These are phyloP conservation scores for Andrena hattorfiana DNA, from an alignment of 2,888 invertebrate species.

Conservation along the genomic window DNA sequence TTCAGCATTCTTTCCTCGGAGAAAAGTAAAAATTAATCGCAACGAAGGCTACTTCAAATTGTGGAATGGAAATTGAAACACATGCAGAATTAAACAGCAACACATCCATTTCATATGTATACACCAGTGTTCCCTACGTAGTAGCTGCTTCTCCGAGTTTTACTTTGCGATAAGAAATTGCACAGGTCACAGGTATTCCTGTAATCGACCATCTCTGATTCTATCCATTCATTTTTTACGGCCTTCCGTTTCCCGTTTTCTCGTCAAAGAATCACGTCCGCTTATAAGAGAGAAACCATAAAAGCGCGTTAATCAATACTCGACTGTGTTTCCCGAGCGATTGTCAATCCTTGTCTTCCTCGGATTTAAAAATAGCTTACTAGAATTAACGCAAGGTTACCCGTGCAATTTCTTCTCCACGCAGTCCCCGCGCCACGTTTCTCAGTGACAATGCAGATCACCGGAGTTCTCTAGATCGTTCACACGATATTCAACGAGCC, in stretches of 20 bases:
- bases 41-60: neutral
- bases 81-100: neutral
- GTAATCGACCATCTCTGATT: constrained; percentile 4
- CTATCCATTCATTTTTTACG: constrained; percentile 2
- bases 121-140: neutral
- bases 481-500: constrained; percentile 36
- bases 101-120: neutral
- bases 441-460: neutral
- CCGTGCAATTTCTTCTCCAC: neutral
- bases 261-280: constrained; percentile 18
- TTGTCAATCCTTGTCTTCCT: neutral
- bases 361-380: neutral
- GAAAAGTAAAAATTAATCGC: neutral
- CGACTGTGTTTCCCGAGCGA: neutral
- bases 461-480: constrained; percentile 32
- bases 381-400: neutral
- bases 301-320: neutral
- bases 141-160: neutral
- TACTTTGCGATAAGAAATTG: neutral
- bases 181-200: neutral
- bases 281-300: neutral
- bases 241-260: neutral
- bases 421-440: neutral
- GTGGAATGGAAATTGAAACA: neutral
- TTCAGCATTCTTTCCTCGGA: neutral